phyloP scores from a whole-genome alignment of 64 coral and sea anemone genomes.

The Catalaphyllia jardinei region DNA sequence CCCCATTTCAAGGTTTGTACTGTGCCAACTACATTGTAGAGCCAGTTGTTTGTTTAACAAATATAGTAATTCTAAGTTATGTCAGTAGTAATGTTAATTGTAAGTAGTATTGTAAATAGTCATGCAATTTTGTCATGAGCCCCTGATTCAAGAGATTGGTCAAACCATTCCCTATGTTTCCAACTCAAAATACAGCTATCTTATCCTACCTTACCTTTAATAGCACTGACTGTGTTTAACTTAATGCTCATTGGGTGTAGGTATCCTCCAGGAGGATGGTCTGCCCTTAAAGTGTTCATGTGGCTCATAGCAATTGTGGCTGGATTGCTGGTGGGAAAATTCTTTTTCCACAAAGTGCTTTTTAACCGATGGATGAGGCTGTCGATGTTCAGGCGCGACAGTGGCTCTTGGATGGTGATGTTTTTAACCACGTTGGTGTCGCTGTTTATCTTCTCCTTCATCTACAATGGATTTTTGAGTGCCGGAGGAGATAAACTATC shows the following conservation, averaged over 20 bases:
- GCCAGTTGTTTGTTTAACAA: too few species aligned
- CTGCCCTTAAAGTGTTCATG: slow-evolving; percentile 82
- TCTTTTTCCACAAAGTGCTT: slow-evolving; percentile 85
- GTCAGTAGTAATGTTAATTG: too few species aligned
- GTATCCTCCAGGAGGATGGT: slow-evolving; percentile 91
- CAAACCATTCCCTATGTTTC: too few species aligned
- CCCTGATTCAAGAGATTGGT: too few species aligned
- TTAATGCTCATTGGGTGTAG: neutral
- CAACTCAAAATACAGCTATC: too few species aligned
- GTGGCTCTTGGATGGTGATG: slow-evolving; percentile 99
- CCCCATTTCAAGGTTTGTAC: too few species aligned
- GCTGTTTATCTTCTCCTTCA: slow-evolving; percentile 91
- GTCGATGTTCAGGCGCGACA: slow-evolving; percentile 75
- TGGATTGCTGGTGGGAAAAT: slow-evolving; percentile 88
- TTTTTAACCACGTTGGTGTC: slow-evolving; percentile 77
- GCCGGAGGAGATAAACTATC: slow-evolving; percentile 44
- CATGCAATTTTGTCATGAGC: too few species aligned
- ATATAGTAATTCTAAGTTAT: too few species aligned
- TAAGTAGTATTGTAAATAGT: too few species aligned
- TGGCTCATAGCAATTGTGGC: slow-evolving; percentile 69
- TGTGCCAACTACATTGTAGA: too few species aligned
- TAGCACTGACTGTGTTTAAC: too few species aligned
- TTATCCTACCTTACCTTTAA: too few species aligned
- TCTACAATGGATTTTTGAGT: slow-evolving; percentile 91
- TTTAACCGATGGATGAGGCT: slow-evolving; percentile 70